A percentile compares a stretch with the other conserved stretches of the same genome.
These are phyloP conservation scores for Exephanes ischioxanthus DNA, from an alignment of 2,888 invertebrate genomes.

Conservation along the genomic window DNA sequence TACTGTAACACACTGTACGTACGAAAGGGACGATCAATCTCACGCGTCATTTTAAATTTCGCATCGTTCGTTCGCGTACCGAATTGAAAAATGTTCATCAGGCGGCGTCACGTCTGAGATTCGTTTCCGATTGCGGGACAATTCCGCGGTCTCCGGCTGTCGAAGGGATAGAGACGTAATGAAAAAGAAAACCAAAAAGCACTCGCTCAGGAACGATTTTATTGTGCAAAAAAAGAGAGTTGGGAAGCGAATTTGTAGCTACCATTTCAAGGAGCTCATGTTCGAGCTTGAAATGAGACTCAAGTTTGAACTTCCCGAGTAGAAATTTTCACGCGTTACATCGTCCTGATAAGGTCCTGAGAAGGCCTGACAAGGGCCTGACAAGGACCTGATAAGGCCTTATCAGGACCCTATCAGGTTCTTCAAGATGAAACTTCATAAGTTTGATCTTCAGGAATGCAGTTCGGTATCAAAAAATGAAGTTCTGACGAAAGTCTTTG, in stretches of 20 bases:
- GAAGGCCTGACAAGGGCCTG: too few species aligned
- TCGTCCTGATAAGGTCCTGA: too few species aligned
- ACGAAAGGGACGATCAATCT: constrained; percentile 72
- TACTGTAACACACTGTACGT: constrained; percentile 41
- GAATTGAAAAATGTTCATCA: constrained; percentile 25
- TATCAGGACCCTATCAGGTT: too few species aligned
- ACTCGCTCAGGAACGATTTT: background rate
- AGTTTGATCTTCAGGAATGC: too few species aligned
- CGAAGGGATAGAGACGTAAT: background rate
- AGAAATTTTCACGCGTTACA: too few species aligned
- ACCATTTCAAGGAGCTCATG: background rate
- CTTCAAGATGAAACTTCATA: too few species aligned
- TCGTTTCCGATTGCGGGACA: constrained; percentile 8
- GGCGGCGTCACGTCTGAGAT: background rate
- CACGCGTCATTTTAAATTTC: constrained; percentile 77
- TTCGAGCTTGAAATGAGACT: too few species aligned
- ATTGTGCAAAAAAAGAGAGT: background rate
- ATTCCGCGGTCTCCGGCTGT: background rate
- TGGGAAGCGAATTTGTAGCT: background rate
- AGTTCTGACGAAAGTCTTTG: too few species aligned
- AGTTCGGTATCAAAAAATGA: too few species aligned
- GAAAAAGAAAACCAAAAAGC: background rate
- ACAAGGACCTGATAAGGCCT: too few species aligned
- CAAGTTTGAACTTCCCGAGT: too few species aligned
- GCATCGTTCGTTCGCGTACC: constrained; percentile 44